phyloP scores from a whole-genome alignment of 2,113 vertebrate species.

The Scortum barcoo region DNA sequence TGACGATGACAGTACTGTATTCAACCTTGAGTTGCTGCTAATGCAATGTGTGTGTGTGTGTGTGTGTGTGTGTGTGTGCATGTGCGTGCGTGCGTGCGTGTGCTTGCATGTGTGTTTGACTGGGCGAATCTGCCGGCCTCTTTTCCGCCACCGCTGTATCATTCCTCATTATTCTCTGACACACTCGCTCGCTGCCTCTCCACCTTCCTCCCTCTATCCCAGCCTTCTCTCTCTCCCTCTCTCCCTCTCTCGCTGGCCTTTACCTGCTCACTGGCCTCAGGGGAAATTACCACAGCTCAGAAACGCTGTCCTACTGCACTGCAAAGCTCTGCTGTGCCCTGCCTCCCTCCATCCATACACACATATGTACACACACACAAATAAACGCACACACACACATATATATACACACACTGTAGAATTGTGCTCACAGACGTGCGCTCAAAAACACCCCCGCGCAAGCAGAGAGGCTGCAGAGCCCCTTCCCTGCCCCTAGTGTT shows the following conservation, averaged over 20 bases:
- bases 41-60: conserved; percentile 26
- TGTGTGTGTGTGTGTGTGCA: conserved; percentile 20
- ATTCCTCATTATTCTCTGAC: conserved; percentile 81
- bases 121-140: conserved; percentile 52
- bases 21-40: conserved; percentile 48
- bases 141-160: conserved; percentile 66
- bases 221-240: conserved; percentile 30
- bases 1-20: conserved; percentile 40
- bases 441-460: conserved; percentile 21
- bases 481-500: conserved; percentile 25
- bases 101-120: conserved; percentile 46
- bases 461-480: conserved; percentile 29
- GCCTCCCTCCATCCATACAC: conserved; percentile 51
- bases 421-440: conserved; percentile 20
- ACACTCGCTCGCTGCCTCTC: conserved; percentile 58
- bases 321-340: conserved; percentile 59
- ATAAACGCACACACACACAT: conserved; percentile 31
- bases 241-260: conserved; percentile 75
- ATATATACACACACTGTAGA: conserved; percentile 12
- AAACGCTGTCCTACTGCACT: conserved; percentile 75
- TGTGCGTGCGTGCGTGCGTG: conserved; percentile 11
- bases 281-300: conserved; percentile 84
- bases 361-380: conserved; percentile 31
- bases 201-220: conserved; percentile 34
- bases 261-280: conserved; percentile 79